Conservation (phyloP, 2,797 vertebrate species). For the Pantherophis alleghaniensis region DNA sequence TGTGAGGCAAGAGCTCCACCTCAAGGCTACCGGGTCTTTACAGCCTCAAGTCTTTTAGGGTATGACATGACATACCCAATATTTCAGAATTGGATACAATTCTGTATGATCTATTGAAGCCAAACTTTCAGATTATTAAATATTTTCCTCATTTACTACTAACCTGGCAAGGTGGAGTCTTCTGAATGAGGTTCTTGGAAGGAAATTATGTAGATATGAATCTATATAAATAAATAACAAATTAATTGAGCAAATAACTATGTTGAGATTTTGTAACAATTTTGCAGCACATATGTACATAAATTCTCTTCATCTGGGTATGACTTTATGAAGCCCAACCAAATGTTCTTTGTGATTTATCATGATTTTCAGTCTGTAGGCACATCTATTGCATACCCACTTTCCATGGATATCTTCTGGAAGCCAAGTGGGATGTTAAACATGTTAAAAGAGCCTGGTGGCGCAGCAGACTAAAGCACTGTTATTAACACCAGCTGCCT, state of each 20-base stretch:
- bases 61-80: neutral
- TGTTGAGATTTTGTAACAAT: neutral
- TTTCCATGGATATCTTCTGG: neutral
- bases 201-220: neutral
- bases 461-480: too few species aligned
- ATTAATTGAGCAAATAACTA: neutral
- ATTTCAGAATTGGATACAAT: neutral
- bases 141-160: neutral
- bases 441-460: neutral
- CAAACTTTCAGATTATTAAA: conserved; percentile 8
- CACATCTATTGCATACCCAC: neutral
- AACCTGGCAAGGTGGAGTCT: neutral
- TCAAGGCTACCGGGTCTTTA: neutral
- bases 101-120: conserved; percentile 9
- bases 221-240: neutral
- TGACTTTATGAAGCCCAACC: neutral
- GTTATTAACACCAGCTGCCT: too few species aligned
- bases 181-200: neutral
- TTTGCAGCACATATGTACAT: neutral
- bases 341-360: neutral
- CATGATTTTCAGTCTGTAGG: neutral
- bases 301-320: neutral
- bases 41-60: neutral
- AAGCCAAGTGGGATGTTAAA: neutral
- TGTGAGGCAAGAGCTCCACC: too few species aligned